Conservation (phyloP, 2,113 vertebrate genomes). For the Gasterosteus nipponicus region DNA sequence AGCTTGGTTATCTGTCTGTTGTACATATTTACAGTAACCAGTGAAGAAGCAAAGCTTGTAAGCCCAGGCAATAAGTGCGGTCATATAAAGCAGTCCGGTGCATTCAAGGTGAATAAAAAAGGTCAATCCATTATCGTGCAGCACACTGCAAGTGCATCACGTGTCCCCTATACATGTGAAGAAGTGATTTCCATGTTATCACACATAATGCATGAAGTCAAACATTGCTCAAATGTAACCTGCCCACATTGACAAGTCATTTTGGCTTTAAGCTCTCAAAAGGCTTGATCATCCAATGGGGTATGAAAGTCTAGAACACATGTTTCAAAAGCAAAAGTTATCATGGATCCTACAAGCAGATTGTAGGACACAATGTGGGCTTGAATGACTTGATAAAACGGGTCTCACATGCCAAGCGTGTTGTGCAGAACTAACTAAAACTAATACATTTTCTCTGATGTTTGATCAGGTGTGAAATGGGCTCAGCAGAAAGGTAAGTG, state of each 20-base stretch:
- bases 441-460: not conserved
- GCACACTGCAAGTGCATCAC: not conserved
- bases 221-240: not conserved
- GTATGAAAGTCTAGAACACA: not conserved
- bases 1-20: not conserved
- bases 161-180: not conserved
- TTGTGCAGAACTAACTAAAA: not conserved
- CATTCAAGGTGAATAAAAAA: constrained; percentile 27
- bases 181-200: not conserved
- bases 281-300: not conserved
- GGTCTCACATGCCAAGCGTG: constrained; percentile 3
- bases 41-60: constrained; percentile 53
- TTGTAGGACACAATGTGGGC: not conserved
- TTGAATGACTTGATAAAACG: constrained; percentile 49
- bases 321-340: not conserved
- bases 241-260: constrained; percentile 42
- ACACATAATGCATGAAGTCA: not conserved
- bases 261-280: not conserved
- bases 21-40: not conserved
- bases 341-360: not conserved
- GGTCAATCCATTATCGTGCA: constrained; percentile 23
- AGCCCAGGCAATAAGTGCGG: constrained; percentile 44
- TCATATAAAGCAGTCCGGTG: constrained; percentile 35
- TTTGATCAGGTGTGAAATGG: not conserved
- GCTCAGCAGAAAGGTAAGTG: constrained; percentile 14